These are phyloP conservation scores for Cydia amplana DNA, from an alignment of 1,140 invertebrate genomes.

Conservation along the genomic window DNA sequence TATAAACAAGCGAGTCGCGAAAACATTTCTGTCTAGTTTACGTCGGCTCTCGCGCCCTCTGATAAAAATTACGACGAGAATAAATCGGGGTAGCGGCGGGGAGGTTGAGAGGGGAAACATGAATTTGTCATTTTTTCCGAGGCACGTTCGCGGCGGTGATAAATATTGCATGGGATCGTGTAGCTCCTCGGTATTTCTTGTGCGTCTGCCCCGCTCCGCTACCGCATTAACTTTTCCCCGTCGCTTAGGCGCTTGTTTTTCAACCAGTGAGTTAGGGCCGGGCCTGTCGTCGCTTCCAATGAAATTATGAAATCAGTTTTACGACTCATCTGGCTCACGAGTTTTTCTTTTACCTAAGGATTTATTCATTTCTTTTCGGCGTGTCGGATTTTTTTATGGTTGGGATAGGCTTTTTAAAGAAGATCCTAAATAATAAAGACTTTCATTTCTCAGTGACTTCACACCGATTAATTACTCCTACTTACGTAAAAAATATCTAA, in stretches of 20 bases:
- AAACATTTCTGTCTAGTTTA: constrained; percentile 74
- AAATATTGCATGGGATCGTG: constrained; percentile 72
- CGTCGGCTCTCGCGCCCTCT: constrained; percentile 62
- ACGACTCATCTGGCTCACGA: constrained; percentile 51
- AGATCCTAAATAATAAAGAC: constrained; percentile 29
- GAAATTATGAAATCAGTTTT: constrained; percentile 65
- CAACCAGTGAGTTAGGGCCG: constrained; percentile 55
- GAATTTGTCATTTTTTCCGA: constrained; percentile 78
- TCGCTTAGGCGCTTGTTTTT: constrained; percentile 63
- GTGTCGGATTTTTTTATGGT: constrained; percentile 30
- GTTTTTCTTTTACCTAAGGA: constrained; percentile 46
- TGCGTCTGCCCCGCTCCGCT: constrained; percentile 42
- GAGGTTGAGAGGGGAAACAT: constrained; percentile 57
- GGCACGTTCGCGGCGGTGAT: constrained; percentile 74
- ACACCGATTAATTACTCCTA: neutral
- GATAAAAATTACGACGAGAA: constrained; percentile 74
- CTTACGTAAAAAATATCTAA: neutral
- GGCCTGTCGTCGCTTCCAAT: constrained; percentile 61
- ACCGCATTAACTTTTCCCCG: constrained; percentile 63
- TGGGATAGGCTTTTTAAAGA: neutral
- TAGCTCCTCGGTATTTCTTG: constrained; percentile 64
- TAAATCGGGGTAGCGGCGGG: constrained; percentile 58
- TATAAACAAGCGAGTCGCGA: constrained; percentile 75
- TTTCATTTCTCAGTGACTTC: neutral
- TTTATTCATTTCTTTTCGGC: constrained; percentile 42